Evolutionary conservation across 2,113 vertebrate genomes (phyloP).

Genomic region (Typhlomys cinereus): DNA sequence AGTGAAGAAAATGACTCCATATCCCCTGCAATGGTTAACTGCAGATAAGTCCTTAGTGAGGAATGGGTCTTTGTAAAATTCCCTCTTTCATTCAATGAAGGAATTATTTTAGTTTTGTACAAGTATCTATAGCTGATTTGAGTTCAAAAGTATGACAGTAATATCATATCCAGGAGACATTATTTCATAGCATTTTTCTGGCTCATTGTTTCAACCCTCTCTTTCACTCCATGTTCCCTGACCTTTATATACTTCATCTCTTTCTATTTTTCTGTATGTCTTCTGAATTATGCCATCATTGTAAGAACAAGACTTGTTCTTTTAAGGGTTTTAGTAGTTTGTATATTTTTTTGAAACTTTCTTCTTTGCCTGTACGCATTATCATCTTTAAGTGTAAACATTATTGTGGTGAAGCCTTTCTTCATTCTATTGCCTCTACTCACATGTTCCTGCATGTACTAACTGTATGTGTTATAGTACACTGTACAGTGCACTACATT

Average conservation of each 20-base stretch:
- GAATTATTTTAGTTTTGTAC: neutral
- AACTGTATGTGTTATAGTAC: neutral
- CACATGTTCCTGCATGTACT: neutral
- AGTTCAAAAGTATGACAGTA: neutral
- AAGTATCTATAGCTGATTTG: neutral
- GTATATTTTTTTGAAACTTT: neutral
- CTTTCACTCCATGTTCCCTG: neutral
- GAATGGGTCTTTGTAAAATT: neutral
- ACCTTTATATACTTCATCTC: neutral
- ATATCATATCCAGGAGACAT: neutral
- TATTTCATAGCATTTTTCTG: neutral
- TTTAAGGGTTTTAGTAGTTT: slow-evolving; percentile 20
- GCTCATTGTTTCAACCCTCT: neutral
- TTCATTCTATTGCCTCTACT: neutral
- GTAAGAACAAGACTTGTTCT: neutral
- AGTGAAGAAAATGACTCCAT: neutral
- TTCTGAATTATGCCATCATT: neutral
- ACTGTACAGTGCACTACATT: neutral
- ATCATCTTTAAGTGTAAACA: neutral
- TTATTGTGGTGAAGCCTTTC: neutral
- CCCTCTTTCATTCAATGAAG: neutral
- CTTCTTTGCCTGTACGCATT: neutral
- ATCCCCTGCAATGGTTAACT: neutral
- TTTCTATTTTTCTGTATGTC: neutral
- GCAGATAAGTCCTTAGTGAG: neutral